These are phyloP conservation scores for Heliconius congener DNA, from an alignment of 1,140 invertebrate genomes.

Conservation along the genomic window DNA sequence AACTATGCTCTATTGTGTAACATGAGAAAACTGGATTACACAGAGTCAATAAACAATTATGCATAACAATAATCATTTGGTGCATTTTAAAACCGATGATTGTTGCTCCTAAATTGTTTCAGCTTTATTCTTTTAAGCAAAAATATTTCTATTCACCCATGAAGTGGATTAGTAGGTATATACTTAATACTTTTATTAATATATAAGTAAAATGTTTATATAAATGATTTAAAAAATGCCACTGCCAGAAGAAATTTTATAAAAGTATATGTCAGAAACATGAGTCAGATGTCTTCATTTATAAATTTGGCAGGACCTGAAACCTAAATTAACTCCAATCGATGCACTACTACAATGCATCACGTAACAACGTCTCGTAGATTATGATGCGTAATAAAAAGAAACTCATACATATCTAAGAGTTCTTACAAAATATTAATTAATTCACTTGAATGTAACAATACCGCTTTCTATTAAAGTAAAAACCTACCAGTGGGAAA, in stretches of 20 bases:
- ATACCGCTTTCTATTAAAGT: constrained; percentile 52
- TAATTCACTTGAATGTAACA: constrained; percentile 35
- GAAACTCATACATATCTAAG: not conserved
- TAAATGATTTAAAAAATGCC: not conserved
- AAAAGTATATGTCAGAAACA: not conserved
- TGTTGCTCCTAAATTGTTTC: not conserved
- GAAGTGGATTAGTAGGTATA: not conserved
- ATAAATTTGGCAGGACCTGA: not conserved
- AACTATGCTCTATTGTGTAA: constrained; percentile 67
- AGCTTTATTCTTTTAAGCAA: not conserved
- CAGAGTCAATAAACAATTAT: not conserved
- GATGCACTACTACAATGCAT: not conserved
- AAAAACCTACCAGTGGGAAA: constrained; percentile 63
- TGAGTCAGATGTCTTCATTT: not conserved
- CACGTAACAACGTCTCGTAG: constrained; percentile 2
- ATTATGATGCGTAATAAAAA: not conserved
- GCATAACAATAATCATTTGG: not conserved
- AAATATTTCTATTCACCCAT: not conserved
- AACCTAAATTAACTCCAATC: not conserved
- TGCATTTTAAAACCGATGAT: not conserved
- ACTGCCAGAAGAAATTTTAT: not conserved
- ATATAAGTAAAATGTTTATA: not conserved
- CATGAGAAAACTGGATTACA: constrained; percentile 72
- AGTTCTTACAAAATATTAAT: constrained; percentile 22
- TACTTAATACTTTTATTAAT: not conserved